These are phyloP conservation scores for Tanaodytes sp. DNA, from an alignment of 2,888 invertebrate genomes.

Conservation along the genomic window DNA sequence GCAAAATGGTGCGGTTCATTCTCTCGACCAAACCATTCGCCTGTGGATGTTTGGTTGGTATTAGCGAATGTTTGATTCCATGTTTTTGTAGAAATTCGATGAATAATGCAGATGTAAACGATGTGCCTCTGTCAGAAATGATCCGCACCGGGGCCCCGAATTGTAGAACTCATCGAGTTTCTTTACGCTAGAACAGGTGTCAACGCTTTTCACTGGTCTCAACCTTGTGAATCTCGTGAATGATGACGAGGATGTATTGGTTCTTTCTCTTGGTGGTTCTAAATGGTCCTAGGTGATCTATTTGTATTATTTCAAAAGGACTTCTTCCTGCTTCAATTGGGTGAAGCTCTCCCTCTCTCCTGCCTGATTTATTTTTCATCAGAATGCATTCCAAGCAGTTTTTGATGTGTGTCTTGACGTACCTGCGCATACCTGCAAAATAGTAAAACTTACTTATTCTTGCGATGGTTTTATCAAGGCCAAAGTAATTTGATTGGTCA, in stretches of 20 bases:
- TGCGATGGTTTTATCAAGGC: constrained; percentile 14
- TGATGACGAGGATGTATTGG: not conserved
- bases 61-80: constrained; percentile 46
- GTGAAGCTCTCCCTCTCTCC: constrained; percentile 24
- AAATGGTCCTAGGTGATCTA: constrained; percentile 23
- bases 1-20: constrained; percentile 31
- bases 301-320: constrained; percentile 17
- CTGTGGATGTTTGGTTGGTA: constrained; percentile 46
- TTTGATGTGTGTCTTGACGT: constrained; percentile 32
- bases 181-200: constrained; percentile 24
- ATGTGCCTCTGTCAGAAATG: constrained; percentile 49
- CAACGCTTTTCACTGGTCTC: constrained; percentile 43
- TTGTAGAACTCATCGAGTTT: constrained; percentile 46
- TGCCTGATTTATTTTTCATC: constrained; percentile 13
- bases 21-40: too few relatives aligned
- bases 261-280: not conserved
- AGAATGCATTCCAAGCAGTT: constrained; percentile 34
- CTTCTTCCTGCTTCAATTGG: not conserved
- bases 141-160: constrained; percentile 53
- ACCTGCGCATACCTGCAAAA: constrained; percentile 28
- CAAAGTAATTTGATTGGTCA: constrained; percentile 8
- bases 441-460: constrained; percentile 25
- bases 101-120: constrained; percentile 50
- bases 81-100: too few relatives aligned
- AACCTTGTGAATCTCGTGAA: constrained; percentile 48